Conservation (phyloP, 2,797 vertebrate species). For the Neosalanx taihuensis region DNA sequence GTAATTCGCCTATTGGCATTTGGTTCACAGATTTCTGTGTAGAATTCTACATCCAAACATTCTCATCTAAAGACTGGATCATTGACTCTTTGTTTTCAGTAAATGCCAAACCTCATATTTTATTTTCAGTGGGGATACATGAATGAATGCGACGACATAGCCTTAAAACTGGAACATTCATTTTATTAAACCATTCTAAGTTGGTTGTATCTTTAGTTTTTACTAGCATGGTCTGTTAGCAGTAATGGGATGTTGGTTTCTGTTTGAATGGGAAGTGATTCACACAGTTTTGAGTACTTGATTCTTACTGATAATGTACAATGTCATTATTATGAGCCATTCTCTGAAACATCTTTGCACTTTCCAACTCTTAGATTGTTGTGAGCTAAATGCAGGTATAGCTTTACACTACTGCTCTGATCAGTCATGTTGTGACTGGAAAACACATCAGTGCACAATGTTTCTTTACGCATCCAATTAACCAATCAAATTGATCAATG, state of each 20-base stretch:
- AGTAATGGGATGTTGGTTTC: slow-evolving; percentile 27
- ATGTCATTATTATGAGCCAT: not conserved
- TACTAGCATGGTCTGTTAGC: slow-evolving; percentile 22
- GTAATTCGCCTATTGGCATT: slow-evolving; percentile 23
- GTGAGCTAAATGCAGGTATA: not conserved
- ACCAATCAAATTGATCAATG: not conserved
- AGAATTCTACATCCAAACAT: slow-evolving; percentile 18
- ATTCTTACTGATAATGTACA: slow-evolving; percentile 17
- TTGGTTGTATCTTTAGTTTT: slow-evolving; percentile 26
- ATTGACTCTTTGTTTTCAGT: slow-evolving; percentile 16
- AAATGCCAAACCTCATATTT: slow-evolving; percentile 13
- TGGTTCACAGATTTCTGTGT: slow-evolving; percentile 6
- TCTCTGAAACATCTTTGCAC: slow-evolving; percentile 10
- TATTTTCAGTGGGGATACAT: slow-evolving; percentile 22
- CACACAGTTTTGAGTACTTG: slow-evolving; percentile 30
- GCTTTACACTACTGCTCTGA: slow-evolving; percentile 25
- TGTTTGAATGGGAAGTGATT: slow-evolving; percentile 26
- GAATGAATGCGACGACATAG: slow-evolving; percentile 41
- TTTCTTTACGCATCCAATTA: not conserved
- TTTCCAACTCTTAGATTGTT: slow-evolving; percentile 11
- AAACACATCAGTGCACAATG: not conserved
- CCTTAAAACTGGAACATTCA: slow-evolving; percentile 54
- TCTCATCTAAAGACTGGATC: slow-evolving; percentile 2
- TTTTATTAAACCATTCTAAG: slow-evolving; percentile 30
- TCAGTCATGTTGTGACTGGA: slow-evolving; percentile 41